These are phyloP conservation scores for Hanleya hanleyi DNA, from an alignment of 2,888 invertebrate species.

Conservation along the genomic window DNA sequence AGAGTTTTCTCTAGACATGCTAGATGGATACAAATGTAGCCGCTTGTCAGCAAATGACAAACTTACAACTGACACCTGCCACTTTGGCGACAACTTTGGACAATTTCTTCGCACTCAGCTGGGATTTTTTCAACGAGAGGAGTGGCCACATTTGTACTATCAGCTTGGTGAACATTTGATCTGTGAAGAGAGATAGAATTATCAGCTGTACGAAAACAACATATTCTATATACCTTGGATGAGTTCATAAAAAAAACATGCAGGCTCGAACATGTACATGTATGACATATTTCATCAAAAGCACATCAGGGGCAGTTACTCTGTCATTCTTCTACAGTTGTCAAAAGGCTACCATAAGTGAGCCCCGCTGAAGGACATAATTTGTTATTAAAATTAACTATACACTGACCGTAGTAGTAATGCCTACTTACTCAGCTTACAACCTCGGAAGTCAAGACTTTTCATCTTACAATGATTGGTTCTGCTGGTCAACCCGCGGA, in stretches of 20 bases:
- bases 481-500: slow-evolving; percentile 50
- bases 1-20: no score
- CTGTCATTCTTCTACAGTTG: no score
- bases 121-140: slow-evolving; percentile 52
- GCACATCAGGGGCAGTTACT: no score
- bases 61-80: slow-evolving; percentile 43
- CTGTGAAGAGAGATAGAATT: slow-evolving; percentile 41
- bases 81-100: slow-evolving; percentile 46
- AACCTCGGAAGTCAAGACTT: slow-evolving; percentile 53
- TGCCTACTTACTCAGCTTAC: slow-evolving; percentile 53
- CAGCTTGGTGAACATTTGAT: slow-evolving; percentile 46
- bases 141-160: slow-evolving; percentile 62
- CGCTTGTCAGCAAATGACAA: no score
- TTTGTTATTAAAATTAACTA: not conserved
- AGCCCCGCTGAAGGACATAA: no score
- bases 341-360: no score
- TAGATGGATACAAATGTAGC: no score
- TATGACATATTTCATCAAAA: no score
- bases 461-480: slow-evolving; percentile 51
- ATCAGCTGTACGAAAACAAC: no score
- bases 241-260: no score
- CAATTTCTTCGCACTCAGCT: slow-evolving; percentile 50
- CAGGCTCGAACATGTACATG: no score
- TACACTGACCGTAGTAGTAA: not conserved
- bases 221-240: no score